Base-by-base conservation (phyloP, 2,113 vertebrate genomes). In the Paratilapia polleni region DNA sequence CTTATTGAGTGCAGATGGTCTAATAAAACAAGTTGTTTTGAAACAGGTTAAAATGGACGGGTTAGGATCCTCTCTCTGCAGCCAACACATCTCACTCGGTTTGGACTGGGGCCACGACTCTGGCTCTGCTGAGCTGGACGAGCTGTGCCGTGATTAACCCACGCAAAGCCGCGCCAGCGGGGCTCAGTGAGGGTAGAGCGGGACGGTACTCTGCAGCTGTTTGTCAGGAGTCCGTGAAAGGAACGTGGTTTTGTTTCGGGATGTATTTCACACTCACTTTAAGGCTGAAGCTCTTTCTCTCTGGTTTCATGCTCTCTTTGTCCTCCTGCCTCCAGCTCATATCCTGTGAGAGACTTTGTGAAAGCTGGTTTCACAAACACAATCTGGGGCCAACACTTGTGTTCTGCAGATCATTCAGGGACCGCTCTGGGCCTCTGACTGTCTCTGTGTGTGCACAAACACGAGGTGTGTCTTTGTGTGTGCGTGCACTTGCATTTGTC, bases 11-110 rank as follows among this genome's bases (percentile, higher is more conserved):
- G 78, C 89, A 91, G 89, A 92, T 90, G 91, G 38, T 41, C 78
- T 78, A 68, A 86, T 88, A 82, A 83, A 89, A 88, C 83, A 82
- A 79, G 87, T 24, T 91, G 82, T 85, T 90, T 68, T 87, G 80
- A 84, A 89, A 86, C 75, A 56, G 89, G 78, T 90, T 91, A 68
- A 62, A 58, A 80, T 82, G 78, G 76, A 70, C 15, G 49, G 13
- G 20, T 78, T 31, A 70, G 26, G 31, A 75, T 59, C 74, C 47
- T 81, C 36, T 17, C 12, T 78, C 24, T 43, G 41, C 77, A 68
- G 66, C 64, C 90, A 59, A 61, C 62, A 41, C 5, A 52, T 38
- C 68, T 43, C 66, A 62, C 24, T 60, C 0, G 70, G 11, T 57
- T 24, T 68, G 62, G 74, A 84, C 28, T 22, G 62, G 68, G 81